Evolutionary conservation across 2,113 vertebrate species (phyloP).

Genomic region (Aldabrachelys gigantea): DNA sequence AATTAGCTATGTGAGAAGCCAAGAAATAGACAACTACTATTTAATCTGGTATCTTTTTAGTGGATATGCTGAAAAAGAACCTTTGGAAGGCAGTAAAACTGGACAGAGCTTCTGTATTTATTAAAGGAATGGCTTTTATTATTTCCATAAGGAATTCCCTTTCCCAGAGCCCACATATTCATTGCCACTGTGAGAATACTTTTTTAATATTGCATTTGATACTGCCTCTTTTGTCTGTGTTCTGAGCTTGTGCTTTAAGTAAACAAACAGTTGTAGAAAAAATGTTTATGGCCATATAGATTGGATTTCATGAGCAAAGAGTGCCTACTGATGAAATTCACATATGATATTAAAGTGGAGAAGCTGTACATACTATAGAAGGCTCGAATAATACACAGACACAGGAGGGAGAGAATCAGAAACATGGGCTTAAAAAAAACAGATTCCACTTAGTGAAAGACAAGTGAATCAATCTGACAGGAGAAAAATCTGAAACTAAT

Average conservation of each 20-base stretch:
- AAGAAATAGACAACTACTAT: conserved; percentile 68
- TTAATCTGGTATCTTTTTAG: conserved; percentile 68
- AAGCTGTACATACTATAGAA: neutral
- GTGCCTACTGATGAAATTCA: neutral
- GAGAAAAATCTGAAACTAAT: neutral
- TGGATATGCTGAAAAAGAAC: conserved; percentile 62
- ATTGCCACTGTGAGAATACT: conserved; percentile 51
- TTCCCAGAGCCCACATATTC: conserved; percentile 7
- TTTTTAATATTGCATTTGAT: conserved; percentile 40
- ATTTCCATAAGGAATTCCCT: conserved; percentile 43
- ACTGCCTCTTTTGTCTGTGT: conserved; percentile 22
- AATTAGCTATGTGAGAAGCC: conserved; percentile 64
- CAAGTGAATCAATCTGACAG: neutral
- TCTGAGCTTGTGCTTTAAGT: conserved; percentile 29
- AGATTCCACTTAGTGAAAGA: neutral
- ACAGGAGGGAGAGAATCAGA: neutral
- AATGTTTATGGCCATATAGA: conserved; percentile 21
- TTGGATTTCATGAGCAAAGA: neutral
- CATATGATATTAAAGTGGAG: neutral
- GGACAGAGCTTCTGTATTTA: conserved; percentile 43
- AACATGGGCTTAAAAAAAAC: conserved; percentile 12
- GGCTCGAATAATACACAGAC: neutral
- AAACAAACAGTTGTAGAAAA: conserved; percentile 11
- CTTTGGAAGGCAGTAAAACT: conserved; percentile 61
- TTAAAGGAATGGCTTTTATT: conserved; percentile 61